phyloP scores from a whole-genome alignment of 2,888 invertebrate genomes.

The Alitta virens region DNA sequence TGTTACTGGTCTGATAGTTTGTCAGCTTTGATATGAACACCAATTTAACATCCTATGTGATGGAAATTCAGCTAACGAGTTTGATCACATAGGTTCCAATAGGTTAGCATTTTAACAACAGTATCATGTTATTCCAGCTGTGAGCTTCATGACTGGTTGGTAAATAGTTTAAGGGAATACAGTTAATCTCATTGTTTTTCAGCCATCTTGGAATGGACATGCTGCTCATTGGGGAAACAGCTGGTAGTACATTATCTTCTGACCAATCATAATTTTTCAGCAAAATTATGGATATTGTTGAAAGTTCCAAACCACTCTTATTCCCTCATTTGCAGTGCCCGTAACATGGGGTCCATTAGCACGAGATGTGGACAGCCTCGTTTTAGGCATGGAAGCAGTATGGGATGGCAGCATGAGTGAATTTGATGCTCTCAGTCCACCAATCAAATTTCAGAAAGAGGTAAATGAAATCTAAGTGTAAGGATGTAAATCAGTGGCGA shows the following conservation, averaged over 20 bases:
- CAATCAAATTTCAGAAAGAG: constrained; percentile 15
- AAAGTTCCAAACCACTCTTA: too few relatives aligned
- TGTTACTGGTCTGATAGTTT: too few relatives aligned
- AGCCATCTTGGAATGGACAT: neutral
- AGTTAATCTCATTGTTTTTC: neutral
- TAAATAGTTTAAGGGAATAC: too few relatives aligned
- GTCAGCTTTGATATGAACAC: too few relatives aligned
- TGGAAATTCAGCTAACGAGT: too few relatives aligned
- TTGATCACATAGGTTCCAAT: too few relatives aligned
- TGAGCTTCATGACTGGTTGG: too few relatives aligned
- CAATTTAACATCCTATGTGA: too few relatives aligned
- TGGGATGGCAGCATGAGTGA: constrained; percentile 10
- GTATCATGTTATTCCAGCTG: too few relatives aligned
- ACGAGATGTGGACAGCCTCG: constrained; percentile 31
- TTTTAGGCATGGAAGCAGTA: constrained; percentile 13
- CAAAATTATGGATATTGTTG: too few relatives aligned
- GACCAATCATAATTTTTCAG: neutral
- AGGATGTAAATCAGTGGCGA: too few relatives aligned
- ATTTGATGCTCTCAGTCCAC: constrained; percentile 11
- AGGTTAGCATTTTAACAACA: too few relatives aligned
- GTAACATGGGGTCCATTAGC: constrained; percentile 35
- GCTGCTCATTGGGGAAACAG: neutral
- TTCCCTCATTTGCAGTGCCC: neutral
- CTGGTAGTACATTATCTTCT: neutral
- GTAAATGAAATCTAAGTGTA: neutral